These are phyloP conservation scores for Cotesia chilonis DNA, from an alignment of 1,140 invertebrate species.

Conservation along the genomic window DNA sequence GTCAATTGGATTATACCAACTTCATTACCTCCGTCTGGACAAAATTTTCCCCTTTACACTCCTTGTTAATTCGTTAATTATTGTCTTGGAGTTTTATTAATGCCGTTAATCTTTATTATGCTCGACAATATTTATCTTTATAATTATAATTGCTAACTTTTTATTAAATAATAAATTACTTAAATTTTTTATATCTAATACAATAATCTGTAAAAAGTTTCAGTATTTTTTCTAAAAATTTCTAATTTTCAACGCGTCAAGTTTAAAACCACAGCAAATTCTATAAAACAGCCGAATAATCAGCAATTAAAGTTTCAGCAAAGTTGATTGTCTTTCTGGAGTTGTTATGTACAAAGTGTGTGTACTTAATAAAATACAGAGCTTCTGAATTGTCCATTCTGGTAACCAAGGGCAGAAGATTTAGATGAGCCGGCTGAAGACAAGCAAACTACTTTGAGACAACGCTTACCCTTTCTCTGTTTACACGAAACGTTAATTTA, in stretches of 20 bases:
- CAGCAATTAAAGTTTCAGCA: neutral
- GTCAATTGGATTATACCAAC: constrained; percentile 54
- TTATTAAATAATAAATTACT: no score
- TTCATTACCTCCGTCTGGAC: constrained; percentile 40
- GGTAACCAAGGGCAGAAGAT: constrained; percentile 24
- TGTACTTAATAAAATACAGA: no score
- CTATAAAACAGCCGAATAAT: neutral
- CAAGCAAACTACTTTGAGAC: constrained; percentile 32
- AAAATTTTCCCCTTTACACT: constrained; percentile 6
- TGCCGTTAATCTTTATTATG: neutral
- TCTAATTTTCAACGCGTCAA: no score
- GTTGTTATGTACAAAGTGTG: no score
- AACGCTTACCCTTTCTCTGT: constrained; percentile 19
- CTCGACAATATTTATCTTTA: neutral
- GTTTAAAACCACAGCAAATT: no score
- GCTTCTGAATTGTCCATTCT: no score
- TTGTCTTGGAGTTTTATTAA: neutral
- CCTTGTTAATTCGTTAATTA: constrained; percentile 2
- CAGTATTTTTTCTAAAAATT: no score
- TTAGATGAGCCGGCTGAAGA: constrained; percentile 33
- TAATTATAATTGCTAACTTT: no score
- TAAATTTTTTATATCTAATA: no score
- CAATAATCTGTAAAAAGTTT: no score
- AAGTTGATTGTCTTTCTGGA: neutral
- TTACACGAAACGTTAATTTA: constrained; percentile 39